These are phyloP conservation scores for Torymus auratus DNA, from an alignment of 2,888 invertebrate genomes.

Conservation along the genomic window DNA sequence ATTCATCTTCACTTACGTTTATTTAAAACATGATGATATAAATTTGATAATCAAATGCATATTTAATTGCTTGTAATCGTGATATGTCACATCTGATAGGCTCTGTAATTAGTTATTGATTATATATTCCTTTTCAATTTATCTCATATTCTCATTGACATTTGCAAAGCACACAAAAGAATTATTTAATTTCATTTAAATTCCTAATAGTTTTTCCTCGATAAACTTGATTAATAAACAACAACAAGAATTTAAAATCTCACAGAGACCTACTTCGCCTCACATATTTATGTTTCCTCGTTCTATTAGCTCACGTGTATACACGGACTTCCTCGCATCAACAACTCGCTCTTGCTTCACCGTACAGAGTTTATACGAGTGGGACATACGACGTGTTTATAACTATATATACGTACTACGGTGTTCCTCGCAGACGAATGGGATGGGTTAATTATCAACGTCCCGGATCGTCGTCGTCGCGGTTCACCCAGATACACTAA, in stretches of 20 bases:
- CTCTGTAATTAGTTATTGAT: too few relatives aligned
- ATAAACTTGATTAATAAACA: too few relatives aligned
- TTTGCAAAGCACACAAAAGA: too few relatives aligned
- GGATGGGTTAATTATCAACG: slow-evolving; percentile 73
- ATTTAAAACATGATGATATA: too few relatives aligned
- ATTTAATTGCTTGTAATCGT: too few relatives aligned
- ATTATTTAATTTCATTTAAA: too few relatives aligned
- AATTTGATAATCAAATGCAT: too few relatives aligned
- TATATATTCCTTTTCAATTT: neutral
- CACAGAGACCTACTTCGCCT: neutral
- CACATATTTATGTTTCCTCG: slow-evolving; percentile 61
- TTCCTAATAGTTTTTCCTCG: too few relatives aligned
- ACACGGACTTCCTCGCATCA: neutral
- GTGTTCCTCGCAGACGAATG: slow-evolving; percentile 60
- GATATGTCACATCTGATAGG: too few relatives aligned
- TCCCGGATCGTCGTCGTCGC: slow-evolving; percentile 61
- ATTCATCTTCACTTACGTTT: too few relatives aligned
- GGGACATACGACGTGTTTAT: slow-evolving; percentile 44
- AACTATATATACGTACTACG: slow-evolving; percentile 59
- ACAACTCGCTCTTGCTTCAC: neutral
- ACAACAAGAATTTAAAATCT: slow-evolving; percentile 2
- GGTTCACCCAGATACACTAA: slow-evolving; percentile 57
- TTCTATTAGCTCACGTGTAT: slow-evolving; percentile 13
- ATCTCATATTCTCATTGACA: too few relatives aligned
- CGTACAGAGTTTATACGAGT: slow-evolving; percentile 13